Base-by-base conservation (phyloP, 2,888 invertebrate genomes). In the Panopea generosa region DNA sequence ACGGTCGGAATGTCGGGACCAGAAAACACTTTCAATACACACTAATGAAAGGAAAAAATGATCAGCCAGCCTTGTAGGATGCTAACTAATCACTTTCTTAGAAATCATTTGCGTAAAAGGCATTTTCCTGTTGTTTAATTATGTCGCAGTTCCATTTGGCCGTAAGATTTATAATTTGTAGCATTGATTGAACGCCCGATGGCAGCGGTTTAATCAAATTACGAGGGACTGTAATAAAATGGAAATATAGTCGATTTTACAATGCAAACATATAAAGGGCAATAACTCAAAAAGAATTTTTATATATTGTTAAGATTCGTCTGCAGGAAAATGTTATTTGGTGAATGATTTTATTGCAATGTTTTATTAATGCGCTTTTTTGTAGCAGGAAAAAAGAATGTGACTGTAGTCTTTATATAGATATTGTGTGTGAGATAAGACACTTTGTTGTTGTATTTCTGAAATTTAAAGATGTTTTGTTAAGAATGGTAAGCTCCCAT, bases 101-200 rank as follows among this genome's bases (percentile, higher is more conserved):
- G 79, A 76, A 80, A 76, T 80, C 75, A 80, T 80, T 79, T 76
- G 75, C 69, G 72, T 76, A 76, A 80, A 80, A 80, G 75, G 72
- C 72, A 72, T 80, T 80, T 80, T 76, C 75, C 66, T 62, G 68
- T 77, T 77, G 77, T 77, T 77, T 77, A 77, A 77, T 77, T 77
- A 77, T 68, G 69, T 77, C 60, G 77, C 68, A 24, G 68, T 77
- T 77, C 72, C 72, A 72, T 77, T 72, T 65, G 65, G 62, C 55
- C 63, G 59, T 61, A 72, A 71, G 72, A 77, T 77, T 77, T 77
- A 77, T 77, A 77, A 77, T 72, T 77, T 77, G 72, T 66, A 16
- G 62, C 11, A 77, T 77, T 65, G 77, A 77, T 72, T 67, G 57
- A 45, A 50, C 33, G 69, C n/a, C 40, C 56, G 50, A 68, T 56